phyloP scores from a whole-genome alignment of 2,113 vertebrate species.

The Rana temporaria region DNA sequence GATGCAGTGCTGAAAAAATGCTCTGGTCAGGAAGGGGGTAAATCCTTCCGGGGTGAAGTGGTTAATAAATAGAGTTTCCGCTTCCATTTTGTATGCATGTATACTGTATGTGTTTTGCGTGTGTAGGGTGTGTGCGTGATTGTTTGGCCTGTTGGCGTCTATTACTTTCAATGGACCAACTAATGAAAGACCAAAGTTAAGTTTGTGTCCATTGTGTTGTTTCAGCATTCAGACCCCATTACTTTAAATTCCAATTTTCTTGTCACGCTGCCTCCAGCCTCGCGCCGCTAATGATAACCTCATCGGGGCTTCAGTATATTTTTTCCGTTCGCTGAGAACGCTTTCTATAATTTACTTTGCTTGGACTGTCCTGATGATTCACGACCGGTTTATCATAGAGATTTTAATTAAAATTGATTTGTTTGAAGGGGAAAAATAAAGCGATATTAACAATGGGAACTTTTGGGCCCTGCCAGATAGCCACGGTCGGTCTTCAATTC shows the following conservation, averaged over 20 bases:
- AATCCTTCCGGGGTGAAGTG: no score
- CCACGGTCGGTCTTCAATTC: constrained; percentile 49
- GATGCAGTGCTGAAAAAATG: no score
- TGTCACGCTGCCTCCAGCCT: constrained; percentile 23
- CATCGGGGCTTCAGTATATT: constrained; percentile 11
- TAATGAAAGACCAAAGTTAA: no score
- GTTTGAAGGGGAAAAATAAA: constrained; percentile 6
- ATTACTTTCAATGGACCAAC: no score
- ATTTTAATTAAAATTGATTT: constrained; percentile 61
- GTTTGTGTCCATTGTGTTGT: background rate
- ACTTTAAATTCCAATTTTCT: constrained; percentile 51
- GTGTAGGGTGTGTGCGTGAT: no score
- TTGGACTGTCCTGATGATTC: constrained; percentile 50
- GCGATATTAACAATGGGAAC: constrained; percentile 44
- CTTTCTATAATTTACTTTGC: constrained; percentile 24
- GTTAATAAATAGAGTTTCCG: no score
- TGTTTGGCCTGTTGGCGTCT: no score
- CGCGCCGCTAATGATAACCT: constrained; percentile 36
- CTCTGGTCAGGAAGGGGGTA: no score
- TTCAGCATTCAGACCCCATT: constrained; percentile 18
- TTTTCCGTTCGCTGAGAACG: background rate
- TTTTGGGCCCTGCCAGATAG: constrained; percentile 53
- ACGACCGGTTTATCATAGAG: constrained; percentile 43
- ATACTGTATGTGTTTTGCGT: no score
- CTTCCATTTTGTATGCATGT: no score